These are phyloP conservation scores for Fissipunctia ypsillon DNA, from an alignment of 2,888 invertebrate genomes.

Conservation along the genomic window DNA sequence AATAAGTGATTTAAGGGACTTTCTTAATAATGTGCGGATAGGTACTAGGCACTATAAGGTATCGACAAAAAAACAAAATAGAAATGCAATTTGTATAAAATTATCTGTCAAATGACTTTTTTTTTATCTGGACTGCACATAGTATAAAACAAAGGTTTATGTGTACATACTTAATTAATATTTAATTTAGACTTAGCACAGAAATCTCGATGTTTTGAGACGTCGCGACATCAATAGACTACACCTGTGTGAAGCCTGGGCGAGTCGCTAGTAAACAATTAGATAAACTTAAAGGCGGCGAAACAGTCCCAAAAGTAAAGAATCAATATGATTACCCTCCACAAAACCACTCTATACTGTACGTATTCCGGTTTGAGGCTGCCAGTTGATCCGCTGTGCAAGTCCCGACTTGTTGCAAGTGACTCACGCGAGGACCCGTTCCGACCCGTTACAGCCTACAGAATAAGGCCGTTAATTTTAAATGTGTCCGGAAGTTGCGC, in stretches of 20 bases:
- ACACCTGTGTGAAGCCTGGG: not conserved
- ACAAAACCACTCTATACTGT: slow-evolving; percentile 35
- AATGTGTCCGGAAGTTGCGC: slow-evolving; percentile 28
- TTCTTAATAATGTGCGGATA: no score
- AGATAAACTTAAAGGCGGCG: not conserved
- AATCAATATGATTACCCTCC: slow-evolving; percentile 34
- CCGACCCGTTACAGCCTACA: slow-evolving; percentile 38
- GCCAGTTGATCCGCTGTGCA: slow-evolving; percentile 51
- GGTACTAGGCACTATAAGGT: no score
- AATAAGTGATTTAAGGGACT: no score
- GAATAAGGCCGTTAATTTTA: slow-evolving; percentile 45
- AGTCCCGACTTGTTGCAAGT: slow-evolving; percentile 58
- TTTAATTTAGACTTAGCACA: not conserved
- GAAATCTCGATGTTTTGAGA: not conserved
- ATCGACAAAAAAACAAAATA: no score
- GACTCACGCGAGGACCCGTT: slow-evolving; percentile 52
- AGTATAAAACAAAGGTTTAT: no score
- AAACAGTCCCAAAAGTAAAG: not conserved
- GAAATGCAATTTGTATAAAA: no score
- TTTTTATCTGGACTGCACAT: no score
- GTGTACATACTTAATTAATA: no score
- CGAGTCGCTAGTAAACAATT: not conserved
- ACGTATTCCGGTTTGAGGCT: slow-evolving; percentile 56
- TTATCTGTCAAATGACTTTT: no score
- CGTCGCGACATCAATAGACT: not conserved